Evolutionary conservation across 1,140 invertebrate genomes (phyloP).

Genomic region (Trypoxylus dichotomus): DNA sequence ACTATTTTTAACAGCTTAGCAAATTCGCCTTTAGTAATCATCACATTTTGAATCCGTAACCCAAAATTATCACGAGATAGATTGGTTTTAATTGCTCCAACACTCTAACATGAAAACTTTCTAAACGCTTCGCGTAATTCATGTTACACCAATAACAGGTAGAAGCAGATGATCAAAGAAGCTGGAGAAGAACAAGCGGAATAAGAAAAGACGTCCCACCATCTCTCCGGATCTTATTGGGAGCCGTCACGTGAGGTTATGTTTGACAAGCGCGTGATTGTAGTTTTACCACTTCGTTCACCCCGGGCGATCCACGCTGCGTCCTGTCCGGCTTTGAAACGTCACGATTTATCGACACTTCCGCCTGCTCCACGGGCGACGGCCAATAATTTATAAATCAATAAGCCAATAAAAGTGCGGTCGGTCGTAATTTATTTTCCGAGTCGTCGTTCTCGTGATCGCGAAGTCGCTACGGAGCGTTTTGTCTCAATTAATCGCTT

Average conservation of each 20-base stretch:
- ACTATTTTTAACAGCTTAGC: too few relatives aligned
- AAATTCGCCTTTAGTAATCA: too few relatives aligned
- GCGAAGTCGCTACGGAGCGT: not conserved
- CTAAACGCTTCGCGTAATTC: not conserved
- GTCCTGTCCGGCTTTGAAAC: not conserved
- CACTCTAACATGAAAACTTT: too few relatives aligned
- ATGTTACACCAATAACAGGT: constrained; percentile 35
- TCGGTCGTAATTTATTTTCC: not conserved
- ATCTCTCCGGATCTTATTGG: constrained; percentile 25
- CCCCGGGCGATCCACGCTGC: not conserved
- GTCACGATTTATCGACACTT: constrained; percentile 18
- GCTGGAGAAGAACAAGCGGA: not conserved
- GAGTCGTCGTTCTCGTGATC: not conserved
- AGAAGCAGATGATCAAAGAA: constrained; percentile 21
- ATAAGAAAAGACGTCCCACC: not conserved
- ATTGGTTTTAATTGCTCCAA: too few relatives aligned
- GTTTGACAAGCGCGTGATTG: constrained; percentile 42
- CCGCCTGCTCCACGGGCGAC: not conserved
- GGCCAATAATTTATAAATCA: constrained; percentile 6
- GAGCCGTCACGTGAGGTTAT: constrained; percentile 38
- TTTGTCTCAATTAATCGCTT: not conserved
- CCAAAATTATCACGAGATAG: too few relatives aligned
- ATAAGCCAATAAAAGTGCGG: not conserved
- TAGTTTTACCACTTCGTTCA: constrained; percentile 34
- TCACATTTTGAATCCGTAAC: too few relatives aligned